Evolutionary conservation across 2,888 invertebrate genomes (phyloP), one percentile per base, ranked within the genome.

Genomic region (Heterodera filipjevi): DNA sequence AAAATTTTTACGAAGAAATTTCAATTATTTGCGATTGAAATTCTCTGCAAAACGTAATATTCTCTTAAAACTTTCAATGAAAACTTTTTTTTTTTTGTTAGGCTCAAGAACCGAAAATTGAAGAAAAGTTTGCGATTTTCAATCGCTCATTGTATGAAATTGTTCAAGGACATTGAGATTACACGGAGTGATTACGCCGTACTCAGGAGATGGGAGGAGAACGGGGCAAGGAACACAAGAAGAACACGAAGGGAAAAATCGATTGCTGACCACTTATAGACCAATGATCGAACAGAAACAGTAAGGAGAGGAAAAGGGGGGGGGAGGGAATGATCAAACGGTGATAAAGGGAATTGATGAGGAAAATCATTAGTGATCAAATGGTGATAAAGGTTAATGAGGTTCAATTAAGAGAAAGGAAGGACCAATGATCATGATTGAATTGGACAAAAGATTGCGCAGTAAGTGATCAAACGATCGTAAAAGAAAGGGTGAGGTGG

Each of bases 131-230:
- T 59, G 59, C 59, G 27, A 59, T n/a, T 59, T 59, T 27, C 27
- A 27, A 27, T 27, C 59, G 59, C 49, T 49, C 49, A n/a, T n/a
- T 59, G 27, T 27, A 10, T 10, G 27, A 27, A n/a, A 27, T 27
- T 59, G 59, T 27, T 27, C 59, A 59, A 59, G 59, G 59, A n/a
- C 59, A 59, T 27, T 59, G 59, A 59, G 59, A 59, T 59, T 59
- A 27, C n/a, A 27, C 27, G 59, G 27, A 59, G 22, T 27, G 59
- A 59, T 59, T 59, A 27, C 27, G 27, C 59, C 0, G 22, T 5
- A 39, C 39, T 6, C 59, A 5, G 27, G 10, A 27, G 59, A 12
- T 39, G 39, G 39, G 39, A 10, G 39, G 12, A 39, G 59, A 27
- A 53, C 44, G 44, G 12, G 44, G 44, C 44, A n/a, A 22, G 6